A percentile compares a stretch with the other conserved stretches of the same genome.
phyloP scores from a whole-genome alignment of 2,888 invertebrate species.

The Pocota personata region DNA sequence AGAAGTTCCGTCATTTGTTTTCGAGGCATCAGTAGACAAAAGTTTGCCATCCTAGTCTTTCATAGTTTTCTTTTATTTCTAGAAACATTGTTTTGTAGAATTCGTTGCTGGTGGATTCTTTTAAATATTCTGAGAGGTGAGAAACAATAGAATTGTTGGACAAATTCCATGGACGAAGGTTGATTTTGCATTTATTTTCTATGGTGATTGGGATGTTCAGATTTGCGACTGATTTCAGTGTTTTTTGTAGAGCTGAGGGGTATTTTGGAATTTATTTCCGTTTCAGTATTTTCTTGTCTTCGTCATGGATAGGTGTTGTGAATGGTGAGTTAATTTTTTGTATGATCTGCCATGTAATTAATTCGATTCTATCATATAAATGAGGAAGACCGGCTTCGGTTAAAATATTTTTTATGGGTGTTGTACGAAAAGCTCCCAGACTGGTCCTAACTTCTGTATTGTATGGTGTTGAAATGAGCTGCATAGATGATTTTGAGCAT shows the following conservation, averaged over 20 bases:
- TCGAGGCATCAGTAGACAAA: constrained; percentile 9
- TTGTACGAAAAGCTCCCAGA: constrained; percentile 10
- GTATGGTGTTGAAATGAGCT: background rate
- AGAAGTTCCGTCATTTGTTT: background rate
- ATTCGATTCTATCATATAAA: background rate
- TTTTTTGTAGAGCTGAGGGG: background rate
- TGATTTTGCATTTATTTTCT: background rate
- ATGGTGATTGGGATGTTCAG: background rate
- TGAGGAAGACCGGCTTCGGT: constrained; percentile 3
- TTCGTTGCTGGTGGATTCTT: background rate
- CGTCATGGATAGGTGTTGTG: background rate
- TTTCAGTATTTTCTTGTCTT: background rate
- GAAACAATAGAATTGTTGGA: background rate
- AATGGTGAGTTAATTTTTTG: background rate
- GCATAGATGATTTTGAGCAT: background rate
- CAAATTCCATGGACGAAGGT: background rate
- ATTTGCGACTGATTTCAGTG: background rate
- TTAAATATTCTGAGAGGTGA: background rate
- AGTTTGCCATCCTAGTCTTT: constrained; percentile 4
- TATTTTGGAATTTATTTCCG: background rate
- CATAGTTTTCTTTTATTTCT: background rate
- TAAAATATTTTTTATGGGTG: constrained; percentile 6
- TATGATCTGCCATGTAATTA: background rate
- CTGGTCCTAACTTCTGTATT: background rate
- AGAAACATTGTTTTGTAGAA: background rate